Evolutionary conservation across 2,797 vertebrate genomes (phyloP), one percentile per base, ranked within the genome.

Genomic region (Sphaeramia orbicularis): DNA sequence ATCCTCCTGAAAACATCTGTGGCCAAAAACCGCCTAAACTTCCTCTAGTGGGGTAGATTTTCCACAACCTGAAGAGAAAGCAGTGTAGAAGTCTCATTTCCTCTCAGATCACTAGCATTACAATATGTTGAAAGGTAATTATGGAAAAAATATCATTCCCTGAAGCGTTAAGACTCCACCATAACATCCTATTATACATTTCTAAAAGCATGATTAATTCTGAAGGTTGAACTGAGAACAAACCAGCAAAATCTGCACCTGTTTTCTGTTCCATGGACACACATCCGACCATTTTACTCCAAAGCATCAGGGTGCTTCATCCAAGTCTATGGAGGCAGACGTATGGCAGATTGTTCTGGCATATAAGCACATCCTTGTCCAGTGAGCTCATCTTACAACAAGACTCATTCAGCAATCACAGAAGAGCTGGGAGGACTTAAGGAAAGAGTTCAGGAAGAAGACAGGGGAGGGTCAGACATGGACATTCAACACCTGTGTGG

Each of bases 381-480:
- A 42, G 7, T 81, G 80, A 89, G 69, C 78, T 87, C 76, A 86
- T 80, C 64, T 54, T 75, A 74, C 71, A 68, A 64, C 64, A 14
- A 40, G 75, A 62, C 59, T 68, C 49, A 60, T 60, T 74, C 70
- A 69, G 56, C 50, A 35, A 62, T 40, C 35, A 52, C 48, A 54
- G 65, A 47, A n/a, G 60, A 53, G 36, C 38, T n/a, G 19, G 36
- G 49, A 37, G 45, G 42, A 37, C 12, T 0, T 30, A 24, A 24
- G 54, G 43, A 7, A 15, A 40, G 42, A 14, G 24, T 16, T 37
- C 7, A 13, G 21, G 40, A 71, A 44, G 61, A 49, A 40, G 51
- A 64, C n/a, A 58, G 15, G 1, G 30, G n/a, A 51, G 49, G 47
- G 59, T 55, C 15, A 15, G 54, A 51, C 40, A 43, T 41, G 49